Evolutionary conservation across 2,888 invertebrate genomes (phyloP).

Genomic region (Andrena fulva): DNA sequence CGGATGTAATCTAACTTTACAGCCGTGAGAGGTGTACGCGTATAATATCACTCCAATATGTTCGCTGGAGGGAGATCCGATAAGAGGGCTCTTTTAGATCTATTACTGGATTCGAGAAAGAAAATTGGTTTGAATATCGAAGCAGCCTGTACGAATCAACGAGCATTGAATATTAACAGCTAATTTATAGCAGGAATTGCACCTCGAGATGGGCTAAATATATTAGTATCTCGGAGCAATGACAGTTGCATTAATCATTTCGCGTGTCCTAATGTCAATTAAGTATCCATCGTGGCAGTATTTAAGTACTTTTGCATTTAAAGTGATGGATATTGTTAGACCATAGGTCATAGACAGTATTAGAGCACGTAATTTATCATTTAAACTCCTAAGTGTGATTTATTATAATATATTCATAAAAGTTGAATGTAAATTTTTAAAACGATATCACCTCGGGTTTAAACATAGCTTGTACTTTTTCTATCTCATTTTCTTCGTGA

Average conservation of each 20-base stretch:
- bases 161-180: conserved; percentile 7
- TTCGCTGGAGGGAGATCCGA: conserved; percentile 39
- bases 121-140: conserved; percentile 31
- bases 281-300: no score
- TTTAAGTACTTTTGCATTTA: no score
- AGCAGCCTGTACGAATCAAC: not conserved
- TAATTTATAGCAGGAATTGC: not conserved
- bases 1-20: conserved; percentile 68
- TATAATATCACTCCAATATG: conserved; percentile 46
- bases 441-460: no score
- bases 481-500: no score
- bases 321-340: no score
- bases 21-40: conserved; percentile 48
- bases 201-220: not conserved
- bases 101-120: conserved; percentile 38
- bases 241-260: not conserved
- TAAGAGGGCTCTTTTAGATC: conserved; percentile 40
- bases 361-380: no score
- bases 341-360: no score
- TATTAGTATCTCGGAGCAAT: not conserved
- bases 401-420: no score
- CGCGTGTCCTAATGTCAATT: not conserved
- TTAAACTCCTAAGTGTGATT: no score
- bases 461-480: no score
- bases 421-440: no score